Percentiles rank a stretch among this genome's conserved stretches.
Conservation (phyloP, 2,888 invertebrate species). For the Nomada fucata region DNA sequence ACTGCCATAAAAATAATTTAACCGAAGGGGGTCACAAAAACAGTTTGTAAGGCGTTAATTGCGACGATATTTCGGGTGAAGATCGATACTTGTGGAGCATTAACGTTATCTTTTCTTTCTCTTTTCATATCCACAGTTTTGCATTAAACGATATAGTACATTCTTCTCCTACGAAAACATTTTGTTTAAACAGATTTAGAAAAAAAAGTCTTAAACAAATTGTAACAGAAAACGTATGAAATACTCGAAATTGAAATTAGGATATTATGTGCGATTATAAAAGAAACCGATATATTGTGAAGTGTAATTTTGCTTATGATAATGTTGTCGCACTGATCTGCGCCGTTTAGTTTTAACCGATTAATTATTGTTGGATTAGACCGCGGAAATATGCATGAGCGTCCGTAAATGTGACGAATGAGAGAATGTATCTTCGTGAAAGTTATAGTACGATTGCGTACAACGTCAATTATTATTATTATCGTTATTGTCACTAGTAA, state of each 20-base stretch:
- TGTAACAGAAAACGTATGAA: slow-evolving; percentile 2
- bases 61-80: neutral
- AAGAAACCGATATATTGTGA: neutral
- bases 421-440: slow-evolving; percentile 14
- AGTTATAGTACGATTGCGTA: slow-evolving; percentile 46
- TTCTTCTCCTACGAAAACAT: neutral
- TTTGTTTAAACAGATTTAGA: neutral
- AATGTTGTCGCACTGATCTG: slow-evolving; percentile 42
- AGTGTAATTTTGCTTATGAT: slow-evolving; percentile 38
- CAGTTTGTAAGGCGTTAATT: neutral
- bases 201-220: slow-evolving; percentile 12
- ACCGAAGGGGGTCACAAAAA: slow-evolving; percentile 15
- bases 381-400: slow-evolving; percentile 1
- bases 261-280: neutral
- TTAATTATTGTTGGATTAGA: slow-evolving; percentile 23
- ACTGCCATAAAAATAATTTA: slow-evolving; percentile 37
- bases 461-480: slow-evolving; percentile 58
- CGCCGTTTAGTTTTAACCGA: slow-evolving; percentile 29
- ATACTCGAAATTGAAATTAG: slow-evolving; percentile 39
- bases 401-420: slow-evolving; percentile 3
- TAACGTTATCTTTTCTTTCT: neutral
- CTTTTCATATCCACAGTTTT: slow-evolving; percentile 3
- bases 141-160: neutral
- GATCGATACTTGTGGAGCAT: neutral
- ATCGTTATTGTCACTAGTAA: slow-evolving; percentile 37